phyloP scores from a whole-genome alignment of 2,888 invertebrate species.

The Drosophila hamatofila region DNA sequence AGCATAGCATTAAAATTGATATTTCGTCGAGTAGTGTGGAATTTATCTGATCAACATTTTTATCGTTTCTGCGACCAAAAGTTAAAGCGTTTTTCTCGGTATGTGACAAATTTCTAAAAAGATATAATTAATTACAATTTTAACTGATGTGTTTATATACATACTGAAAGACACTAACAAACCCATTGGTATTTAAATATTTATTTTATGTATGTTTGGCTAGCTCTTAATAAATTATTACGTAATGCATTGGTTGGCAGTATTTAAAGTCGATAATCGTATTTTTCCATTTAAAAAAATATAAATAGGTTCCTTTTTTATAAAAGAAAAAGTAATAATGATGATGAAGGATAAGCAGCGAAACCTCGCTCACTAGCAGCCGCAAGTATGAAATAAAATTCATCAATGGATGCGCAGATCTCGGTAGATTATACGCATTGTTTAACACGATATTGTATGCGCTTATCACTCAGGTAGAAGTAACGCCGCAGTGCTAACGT shows the following conservation, averaged over 20 bases:
- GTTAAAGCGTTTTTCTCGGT: neutral
- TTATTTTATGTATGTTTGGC: neutral
- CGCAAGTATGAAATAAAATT: conserved; percentile 2
- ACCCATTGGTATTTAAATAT: neutral
- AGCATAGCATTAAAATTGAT: neutral
- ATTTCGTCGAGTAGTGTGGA: neutral
- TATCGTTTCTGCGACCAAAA: neutral
- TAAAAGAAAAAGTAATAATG: too few species aligned
- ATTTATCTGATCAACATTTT: neutral
- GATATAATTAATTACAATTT: too few species aligned
- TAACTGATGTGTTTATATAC: neutral
- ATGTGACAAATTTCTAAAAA: neutral
- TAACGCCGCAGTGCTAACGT: conserved; percentile 70
- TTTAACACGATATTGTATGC: conserved; percentile 16
- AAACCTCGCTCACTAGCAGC: neutral
- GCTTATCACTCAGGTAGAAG: conserved; percentile 52
- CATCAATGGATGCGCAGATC: conserved; percentile 28
- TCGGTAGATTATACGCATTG: conserved; percentile 19
- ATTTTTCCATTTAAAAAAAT: too few species aligned
- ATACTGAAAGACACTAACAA: neutral
- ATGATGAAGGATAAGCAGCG: too few species aligned
- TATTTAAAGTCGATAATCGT: neutral
- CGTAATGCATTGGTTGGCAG: neutral
- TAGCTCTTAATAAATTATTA: neutral
- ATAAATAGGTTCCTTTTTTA: too few species aligned